Base-by-base conservation (phyloP, 2,113 vertebrate genomes). In the Cyprinodon variegatus region DNA sequence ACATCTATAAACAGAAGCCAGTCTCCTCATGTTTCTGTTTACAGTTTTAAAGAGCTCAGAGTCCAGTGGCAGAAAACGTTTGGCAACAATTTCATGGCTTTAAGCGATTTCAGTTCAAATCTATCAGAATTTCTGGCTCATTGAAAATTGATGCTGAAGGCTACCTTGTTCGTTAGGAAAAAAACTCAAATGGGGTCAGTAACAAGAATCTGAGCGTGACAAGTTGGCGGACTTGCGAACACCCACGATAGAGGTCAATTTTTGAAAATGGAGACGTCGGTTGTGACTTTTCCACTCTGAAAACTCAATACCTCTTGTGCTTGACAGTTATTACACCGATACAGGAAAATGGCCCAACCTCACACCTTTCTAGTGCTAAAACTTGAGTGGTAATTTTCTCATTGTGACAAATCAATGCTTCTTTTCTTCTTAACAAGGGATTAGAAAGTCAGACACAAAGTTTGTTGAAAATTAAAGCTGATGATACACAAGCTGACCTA, bases 361-460 rank as follows among this genome's bases (percentile, higher is more conserved):
- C 62, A 17, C 68, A 45, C 74, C 60, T 66, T 65, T 66, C 69
- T 62, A 3, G 10, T 63, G 65, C 68, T 15, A 50, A 48, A 80
- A 65, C 17, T 41, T 13, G 61, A 84, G 66, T 70, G 63, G 69
- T 68, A 2, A 68, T 70, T 76, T 76, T 83, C 43, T 74, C 63
- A 76, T 68, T 39, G 46, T 45, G n/a, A 61, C 41, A 71, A 75
- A 70, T 60, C 74, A 46, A 36, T 80, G 68, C 46, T 36, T 20
- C 20, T 41, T 57, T 57, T 48, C 66, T 67, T 50, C 14, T 38
- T 3, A 10, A 14, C 40, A 22, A 22, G 43, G 50, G 65, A 75
- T 72, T 77, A 14, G 6, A 68, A 66, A 66, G 20, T 43, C 11
- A 38, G 38, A 38, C 70, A 29, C 2, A n/a, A 57, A n/a, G 63